Evolutionary conservation across 2,113 vertebrate species (phyloP), one percentile per base, ranked within the genome.

Genomic region (Pelecanoides urinatrix): DNA sequence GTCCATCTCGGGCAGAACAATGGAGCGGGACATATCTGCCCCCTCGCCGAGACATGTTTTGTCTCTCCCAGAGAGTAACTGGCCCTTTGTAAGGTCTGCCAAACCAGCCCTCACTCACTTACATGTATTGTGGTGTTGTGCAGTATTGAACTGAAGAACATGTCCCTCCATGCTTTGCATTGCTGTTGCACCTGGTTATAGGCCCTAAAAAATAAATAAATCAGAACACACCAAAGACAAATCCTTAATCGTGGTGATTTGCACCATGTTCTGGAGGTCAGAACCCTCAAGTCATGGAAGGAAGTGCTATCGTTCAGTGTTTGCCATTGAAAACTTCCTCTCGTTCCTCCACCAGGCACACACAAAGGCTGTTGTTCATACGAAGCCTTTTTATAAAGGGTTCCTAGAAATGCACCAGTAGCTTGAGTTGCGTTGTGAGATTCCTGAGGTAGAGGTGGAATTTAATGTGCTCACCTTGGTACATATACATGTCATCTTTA

Each of bases 11-110:
- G 34, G 55, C 11, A 73, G 65, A 90, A 25, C 44, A 75, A 16
- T 13, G 30, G 21, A 36, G 22, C 0, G 0, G 10, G 11, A 40
- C 19, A 12, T 30, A 29, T 9, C 65, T 79, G 40, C 1, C 1
- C 11, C 7, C 16, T 62, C 4, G 2, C 40, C 1, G 3, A 56
- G 42, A 36, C 40, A 20, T 59, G 18, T 84, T 94, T 87, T 77
- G 4, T 56, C n/a, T 74, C 13, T 61, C 22, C 9, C 1, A 2
- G 68, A 65, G 65, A 44, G 14, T 58, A 13, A 9, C 22, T 55
- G 26, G 20, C 8, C 3, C 13, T 59, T 80, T 65, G 23, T 27
- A 59, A 71, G 19, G 9, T 71, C 38, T 93, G 27, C 38, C 49
- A 80, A 74, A 70, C 2, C 42, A 45, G 11, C 29, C 29, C 47